Percentiles rank a stretch among this genome's conserved stretches.
Evolutionary conservation across 2,797 vertebrate species (phyloP).

Genomic region (Sebastes flavidus): DNA sequence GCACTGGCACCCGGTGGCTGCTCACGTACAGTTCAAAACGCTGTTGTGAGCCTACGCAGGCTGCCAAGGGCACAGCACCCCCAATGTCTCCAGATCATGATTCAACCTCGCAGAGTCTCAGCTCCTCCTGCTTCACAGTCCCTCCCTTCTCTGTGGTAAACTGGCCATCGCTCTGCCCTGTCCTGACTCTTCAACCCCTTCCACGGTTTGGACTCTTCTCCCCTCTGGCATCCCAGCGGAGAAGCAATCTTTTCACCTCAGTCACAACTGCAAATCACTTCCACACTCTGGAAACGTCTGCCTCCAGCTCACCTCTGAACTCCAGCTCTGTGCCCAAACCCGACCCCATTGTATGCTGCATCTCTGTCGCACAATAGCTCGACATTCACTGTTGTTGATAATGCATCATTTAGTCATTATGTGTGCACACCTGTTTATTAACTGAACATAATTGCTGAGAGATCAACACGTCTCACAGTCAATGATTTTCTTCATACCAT

Average conservation of each 20-base stretch:
- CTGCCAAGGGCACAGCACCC: conserved; percentile 13
- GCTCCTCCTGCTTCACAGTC: conserved; percentile 2
- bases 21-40: conserved; percentile 30
- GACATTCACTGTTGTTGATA: neutral
- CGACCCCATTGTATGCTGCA: neutral
- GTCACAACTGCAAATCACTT: conserved; percentile 36
- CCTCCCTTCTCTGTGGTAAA: conserved; percentile 43
- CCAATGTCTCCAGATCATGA: conserved; percentile 13
- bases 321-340: conserved; percentile 8
- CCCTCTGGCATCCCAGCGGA: conserved; percentile 4
- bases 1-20: conserved; percentile 61
- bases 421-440: conserved; percentile 1
- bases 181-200: conserved; percentile 23
- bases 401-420: neutral
- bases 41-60: conserved; percentile 22
- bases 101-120: neutral
- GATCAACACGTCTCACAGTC: neutral
- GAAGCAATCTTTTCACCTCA: conserved; percentile 40
- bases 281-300: conserved; percentile 13
- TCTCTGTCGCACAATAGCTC: neutral
- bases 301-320: conserved; percentile 39
- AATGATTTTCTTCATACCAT: neutral
- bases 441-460: conserved; percentile 8
- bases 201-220: conserved; percentile 4
- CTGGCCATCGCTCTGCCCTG: conserved; percentile 14